Base-by-base conservation (phyloP, 1,140 invertebrate species). In the Harpegnathos saltator region DNA sequence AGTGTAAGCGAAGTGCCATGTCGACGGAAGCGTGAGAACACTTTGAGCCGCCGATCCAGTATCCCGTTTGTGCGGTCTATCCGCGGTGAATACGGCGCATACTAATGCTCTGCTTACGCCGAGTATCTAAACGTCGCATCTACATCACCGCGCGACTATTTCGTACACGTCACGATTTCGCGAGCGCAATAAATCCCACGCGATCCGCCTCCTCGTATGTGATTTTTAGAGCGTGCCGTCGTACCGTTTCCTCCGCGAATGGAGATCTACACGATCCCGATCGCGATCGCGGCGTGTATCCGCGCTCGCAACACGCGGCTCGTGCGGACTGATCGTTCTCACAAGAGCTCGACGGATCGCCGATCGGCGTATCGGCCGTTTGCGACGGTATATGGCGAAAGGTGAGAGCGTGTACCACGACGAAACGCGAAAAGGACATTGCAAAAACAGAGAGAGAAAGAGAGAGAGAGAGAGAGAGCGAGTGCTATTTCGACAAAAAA, bases 311-410 rank as follows among this genome's bases (percentile, higher is more conserved):
- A 73, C 56, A 73, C 44, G 48, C 24, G 48, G 66, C 48, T 69
- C 66, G 17, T 44, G 71, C 44, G 22, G 38, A 22, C 17, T 15
- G 56, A 19, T 65, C 61, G 19, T 73, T 84, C 54, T 74, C 68
- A 66, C 54, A 78, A n/a, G 50, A 59, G 74, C 65, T 84, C 66
- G 73, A 83, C 56, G 62, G 17, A 83, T 74, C 50, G 59, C 22
- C 59, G 7, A 71, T 48, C 59, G 66, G 50, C 29, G 26, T 29
- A 68, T 5, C 68, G 38, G 84, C 38, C 84, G 56, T 87, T 58
- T 29, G 58, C 68, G 17, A 66, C 52, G 54, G n/a, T n/a, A 19
- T 15, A 19, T 48, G 19, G 22, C 48, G 50, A 66, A 78, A 44
- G 52, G 61, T 22, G 29, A 52, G 26, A 52, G 26, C 52, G 22